A percentile compares a stretch with the other conserved stretches of the same genome.
phyloP scores from a whole-genome alignment of 2,888 invertebrate species.

The Tortricodes alternella region DNA sequence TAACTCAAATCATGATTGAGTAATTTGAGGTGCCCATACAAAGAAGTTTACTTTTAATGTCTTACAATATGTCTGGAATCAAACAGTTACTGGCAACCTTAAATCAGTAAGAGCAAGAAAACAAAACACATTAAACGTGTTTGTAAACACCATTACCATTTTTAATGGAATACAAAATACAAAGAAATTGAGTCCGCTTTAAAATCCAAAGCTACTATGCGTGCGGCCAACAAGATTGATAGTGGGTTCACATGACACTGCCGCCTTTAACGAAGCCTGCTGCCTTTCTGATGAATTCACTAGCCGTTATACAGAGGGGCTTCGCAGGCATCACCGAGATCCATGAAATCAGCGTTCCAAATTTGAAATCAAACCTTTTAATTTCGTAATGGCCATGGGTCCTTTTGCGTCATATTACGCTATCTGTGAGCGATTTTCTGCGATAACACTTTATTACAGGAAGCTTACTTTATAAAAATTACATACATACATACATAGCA shows the following conservation, averaged over 20 bases:
- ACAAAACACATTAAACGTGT: constrained; percentile 5
- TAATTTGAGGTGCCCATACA: no score
- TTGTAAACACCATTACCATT: constrained; percentile 27
- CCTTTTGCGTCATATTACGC: no score
- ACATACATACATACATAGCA: no score
- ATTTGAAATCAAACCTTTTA: constrained; percentile 63
- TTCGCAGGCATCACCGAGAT: constrained; percentile 67
- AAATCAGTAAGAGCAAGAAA: no score
- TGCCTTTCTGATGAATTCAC: constrained; percentile 81
- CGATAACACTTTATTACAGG: no score
- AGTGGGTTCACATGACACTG: constrained; percentile 78
- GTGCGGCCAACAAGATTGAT: constrained; percentile 74
- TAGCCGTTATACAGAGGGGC: constrained; percentile 78
- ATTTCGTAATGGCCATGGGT: constrained; percentile 38
- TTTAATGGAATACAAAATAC: constrained; percentile 19
- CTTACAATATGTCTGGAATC: no score
- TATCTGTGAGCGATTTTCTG: no score
- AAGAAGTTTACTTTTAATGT: no score
- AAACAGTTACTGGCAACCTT: no score
- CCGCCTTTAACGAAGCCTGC: constrained; percentile 65
- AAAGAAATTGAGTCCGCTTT: constrained; percentile 25
- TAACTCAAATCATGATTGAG: no score
- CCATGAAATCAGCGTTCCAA: constrained; percentile 58
- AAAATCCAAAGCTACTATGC: constrained; percentile 46
- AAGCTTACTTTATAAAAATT: no score